Evolutionary conservation across 1,140 invertebrate genomes (phyloP), one percentile per base, ranked within the genome.

Genomic region (Phortica variegata): DNA sequence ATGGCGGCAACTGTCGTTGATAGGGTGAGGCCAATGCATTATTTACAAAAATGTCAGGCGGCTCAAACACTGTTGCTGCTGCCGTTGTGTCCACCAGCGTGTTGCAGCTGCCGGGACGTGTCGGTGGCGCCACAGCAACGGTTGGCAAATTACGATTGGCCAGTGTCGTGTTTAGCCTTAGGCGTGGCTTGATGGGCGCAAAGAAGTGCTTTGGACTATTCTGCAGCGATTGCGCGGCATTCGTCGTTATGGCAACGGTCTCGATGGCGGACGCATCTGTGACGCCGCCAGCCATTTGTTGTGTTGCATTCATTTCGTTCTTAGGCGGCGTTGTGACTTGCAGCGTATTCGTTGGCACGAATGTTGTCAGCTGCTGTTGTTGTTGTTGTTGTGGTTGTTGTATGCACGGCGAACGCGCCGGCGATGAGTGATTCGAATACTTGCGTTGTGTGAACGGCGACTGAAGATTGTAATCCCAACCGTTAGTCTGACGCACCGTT

Each of bases 121-220:
- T 50, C 36, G 58, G 39, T 2, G 52, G 34, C 6, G 69, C 58
- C 15, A 36, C 42, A 16, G 46, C 21, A 5, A 40, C 31, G 38
- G 42, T 47, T 38, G 19, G 48, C 44, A 17, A 41, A 37, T 43
- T 60, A 33, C 43, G 57, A 42, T 73, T 73, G 37, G 70, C 70
- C 26, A 74, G 39, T 47, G 65, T 57, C 18, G 71, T 74, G 51
- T 74, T 63, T 46, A 74, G 50, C 60, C 62, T 73, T 16, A 74
- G 56, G 45, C 69, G 68, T 40, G 72, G 68, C 55, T 75, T 75
- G 8, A 75, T 56, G 20, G 73, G 73, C 6, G 73, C 63, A 56
- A 75, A 75, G 44, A 75, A 75, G 39, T 75, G 73, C 52, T 73
- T 75, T 5, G 66, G 71, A 48, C 61, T 74, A 26, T 69, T 70